phyloP scores from a whole-genome alignment of 2,797 vertebrate genomes.

The Xerus rutilus region DNA sequence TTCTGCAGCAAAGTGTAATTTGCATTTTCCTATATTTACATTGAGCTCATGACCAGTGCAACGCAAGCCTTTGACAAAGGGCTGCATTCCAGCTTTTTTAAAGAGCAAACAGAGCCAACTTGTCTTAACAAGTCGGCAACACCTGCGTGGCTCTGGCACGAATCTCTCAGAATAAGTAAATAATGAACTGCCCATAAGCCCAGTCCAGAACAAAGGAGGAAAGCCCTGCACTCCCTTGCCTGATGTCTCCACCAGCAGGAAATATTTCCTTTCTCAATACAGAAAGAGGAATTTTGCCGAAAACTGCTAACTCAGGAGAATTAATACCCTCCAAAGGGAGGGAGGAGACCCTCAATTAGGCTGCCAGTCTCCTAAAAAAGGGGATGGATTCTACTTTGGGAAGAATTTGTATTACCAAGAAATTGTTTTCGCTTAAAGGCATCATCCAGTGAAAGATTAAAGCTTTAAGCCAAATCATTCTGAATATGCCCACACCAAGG shows the following conservation, averaged over 20 bases:
- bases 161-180: not conserved
- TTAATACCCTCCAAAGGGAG: not conserved
- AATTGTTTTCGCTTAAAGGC: not conserved
- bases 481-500: not conserved
- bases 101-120: slow-evolving; percentile 6
- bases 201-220: not conserved
- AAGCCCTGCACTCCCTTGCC: not conserved
- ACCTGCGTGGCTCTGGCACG: not conserved
- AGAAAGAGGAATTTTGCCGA: not conserved
- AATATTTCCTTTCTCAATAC: not conserved
- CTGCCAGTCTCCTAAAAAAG: not conserved
- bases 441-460: not conserved
- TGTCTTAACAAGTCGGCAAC: slow-evolving; percentile 49
- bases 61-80: not conserved
- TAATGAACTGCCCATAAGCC: not conserved
- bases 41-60: not conserved
- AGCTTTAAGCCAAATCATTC: not conserved
- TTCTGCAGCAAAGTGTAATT: not conserved
- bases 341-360: not conserved
- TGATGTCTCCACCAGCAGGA: not conserved
- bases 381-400: no score
- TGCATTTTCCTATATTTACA: slow-evolving; percentile 24
- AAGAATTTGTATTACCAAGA: not conserved
- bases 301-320: not conserved
- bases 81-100: not conserved